Conservation (phyloP, 1,140 invertebrate genomes). For the Drosophila neocordata region DNA sequence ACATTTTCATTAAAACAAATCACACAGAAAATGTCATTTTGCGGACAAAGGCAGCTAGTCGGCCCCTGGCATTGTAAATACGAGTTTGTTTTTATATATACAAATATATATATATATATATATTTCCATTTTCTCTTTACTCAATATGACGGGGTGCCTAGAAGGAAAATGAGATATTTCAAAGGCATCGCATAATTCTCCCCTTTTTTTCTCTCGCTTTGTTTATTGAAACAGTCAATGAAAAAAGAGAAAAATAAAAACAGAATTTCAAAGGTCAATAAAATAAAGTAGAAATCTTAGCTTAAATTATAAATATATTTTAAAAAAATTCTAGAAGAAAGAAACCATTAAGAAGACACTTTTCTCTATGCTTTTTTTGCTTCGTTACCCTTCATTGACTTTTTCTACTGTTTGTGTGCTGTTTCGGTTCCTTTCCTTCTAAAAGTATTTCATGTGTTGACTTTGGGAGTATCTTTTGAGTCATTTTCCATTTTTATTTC, state of each 20-base stretch:
- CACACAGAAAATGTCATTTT: conserved; percentile 80
- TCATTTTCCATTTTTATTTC: background rate
- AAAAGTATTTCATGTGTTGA: too few relatives aligned
- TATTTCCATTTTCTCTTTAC: conserved; percentile 28
- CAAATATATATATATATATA: background rate
- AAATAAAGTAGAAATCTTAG: background rate
- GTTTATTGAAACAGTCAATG: background rate
- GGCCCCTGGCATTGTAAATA: conserved; percentile 65
- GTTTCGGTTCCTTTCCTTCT: too few relatives aligned
- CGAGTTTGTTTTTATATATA: conserved; percentile 10
- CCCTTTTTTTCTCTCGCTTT: conserved; percentile 15
- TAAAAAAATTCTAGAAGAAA: too few relatives aligned
- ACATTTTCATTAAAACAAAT: conserved; percentile 80
- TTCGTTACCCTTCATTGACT: too few relatives aligned
- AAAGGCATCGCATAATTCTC: conserved; percentile 73
- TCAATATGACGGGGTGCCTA: conserved; percentile 20
- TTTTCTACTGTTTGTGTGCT: too few relatives aligned
- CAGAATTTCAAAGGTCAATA: background rate
- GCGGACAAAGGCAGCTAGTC: conserved; percentile 65
- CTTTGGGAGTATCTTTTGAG: background rate
- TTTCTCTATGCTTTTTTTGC: too few relatives aligned
- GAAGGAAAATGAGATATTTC: conserved; percentile 40
- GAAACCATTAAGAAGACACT: background rate
- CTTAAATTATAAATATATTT: background rate
- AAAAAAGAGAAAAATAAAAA: background rate